Evolutionary conservation across 2,113 vertebrate genomes (phyloP).

Genomic region (Sciurus niger): DNA sequence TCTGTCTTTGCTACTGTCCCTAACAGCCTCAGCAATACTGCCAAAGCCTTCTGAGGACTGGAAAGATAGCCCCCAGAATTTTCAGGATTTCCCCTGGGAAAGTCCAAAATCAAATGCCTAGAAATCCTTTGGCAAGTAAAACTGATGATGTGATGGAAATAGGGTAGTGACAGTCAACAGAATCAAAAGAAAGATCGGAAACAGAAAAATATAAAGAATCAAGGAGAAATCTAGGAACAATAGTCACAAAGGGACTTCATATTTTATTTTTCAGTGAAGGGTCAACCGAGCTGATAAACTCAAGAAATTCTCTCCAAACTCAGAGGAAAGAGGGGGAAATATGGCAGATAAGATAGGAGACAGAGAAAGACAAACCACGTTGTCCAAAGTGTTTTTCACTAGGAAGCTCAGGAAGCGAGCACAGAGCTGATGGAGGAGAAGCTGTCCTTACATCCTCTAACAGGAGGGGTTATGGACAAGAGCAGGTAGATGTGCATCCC

Average conservation of each 20-base stretch:
- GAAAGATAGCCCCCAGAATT: background rate
- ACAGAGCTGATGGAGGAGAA: background rate
- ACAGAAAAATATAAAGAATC: background rate
- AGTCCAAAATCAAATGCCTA: background rate
- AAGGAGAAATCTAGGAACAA: slow-evolving; percentile 5
- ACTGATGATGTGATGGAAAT: background rate
- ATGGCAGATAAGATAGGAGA: background rate
- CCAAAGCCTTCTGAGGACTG: background rate
- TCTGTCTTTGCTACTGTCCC: background rate
- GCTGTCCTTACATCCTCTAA: background rate
- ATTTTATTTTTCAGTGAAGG: slow-evolving; percentile 29
- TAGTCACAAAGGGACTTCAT: background rate
- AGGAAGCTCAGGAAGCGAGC: background rate
- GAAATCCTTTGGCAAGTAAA: background rate
- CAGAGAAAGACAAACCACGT: slow-evolving; percentile 40
- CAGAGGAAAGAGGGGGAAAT: background rate
- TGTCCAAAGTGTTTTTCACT: slow-evolving; percentile 48
- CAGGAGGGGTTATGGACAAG: background rate
- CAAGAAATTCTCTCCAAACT: slow-evolving; percentile 36
- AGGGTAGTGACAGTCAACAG: background rate
- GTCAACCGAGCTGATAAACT: background rate
- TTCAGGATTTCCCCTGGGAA: background rate
- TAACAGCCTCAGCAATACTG: background rate
- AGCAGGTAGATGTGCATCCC: too few relatives aligned
- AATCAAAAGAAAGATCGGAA: background rate